Evolutionary conservation across 1,140 invertebrate species (phyloP).

Genomic region (Pollicipes pollicipes): DNA sequence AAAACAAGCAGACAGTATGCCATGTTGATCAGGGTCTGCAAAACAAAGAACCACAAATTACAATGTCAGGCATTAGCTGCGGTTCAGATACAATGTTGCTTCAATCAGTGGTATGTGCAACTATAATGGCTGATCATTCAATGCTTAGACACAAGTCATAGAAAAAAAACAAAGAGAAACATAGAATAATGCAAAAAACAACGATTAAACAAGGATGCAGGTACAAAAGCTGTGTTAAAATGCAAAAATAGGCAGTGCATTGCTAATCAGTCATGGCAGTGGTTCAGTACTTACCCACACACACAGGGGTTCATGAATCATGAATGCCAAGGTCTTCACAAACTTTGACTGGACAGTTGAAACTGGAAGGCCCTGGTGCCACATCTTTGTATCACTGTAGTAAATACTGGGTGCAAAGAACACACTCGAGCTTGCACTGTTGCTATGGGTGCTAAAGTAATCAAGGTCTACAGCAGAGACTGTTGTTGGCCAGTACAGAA

Average conservation of each 20-base stretch:
- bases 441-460: no score
- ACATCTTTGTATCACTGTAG: neutral
- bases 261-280: no score
- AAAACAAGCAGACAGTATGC: slow-evolving; percentile 67
- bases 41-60: slow-evolving; percentile 11
- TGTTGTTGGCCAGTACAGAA: neutral
- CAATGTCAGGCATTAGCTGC: neutral
- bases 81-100: neutral
- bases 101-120: no score
- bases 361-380: neutral
- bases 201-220: no score
- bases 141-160: no score
- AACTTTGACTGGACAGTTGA: neutral
- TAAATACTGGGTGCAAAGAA: neutral
- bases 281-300: neutral
- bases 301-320: neutral
- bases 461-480: neutral
- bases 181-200: neutral
- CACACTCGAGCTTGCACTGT: neutral
- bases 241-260: no score
- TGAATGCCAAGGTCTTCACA: neutral
- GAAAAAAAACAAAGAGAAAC: neutral
- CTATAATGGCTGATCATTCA: no score
- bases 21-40: slow-evolving; percentile 70
- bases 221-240: no score